phyloP scores from a whole-genome alignment of 2,113 vertebrate genomes.

The Ictalurus punctatus region DNA sequence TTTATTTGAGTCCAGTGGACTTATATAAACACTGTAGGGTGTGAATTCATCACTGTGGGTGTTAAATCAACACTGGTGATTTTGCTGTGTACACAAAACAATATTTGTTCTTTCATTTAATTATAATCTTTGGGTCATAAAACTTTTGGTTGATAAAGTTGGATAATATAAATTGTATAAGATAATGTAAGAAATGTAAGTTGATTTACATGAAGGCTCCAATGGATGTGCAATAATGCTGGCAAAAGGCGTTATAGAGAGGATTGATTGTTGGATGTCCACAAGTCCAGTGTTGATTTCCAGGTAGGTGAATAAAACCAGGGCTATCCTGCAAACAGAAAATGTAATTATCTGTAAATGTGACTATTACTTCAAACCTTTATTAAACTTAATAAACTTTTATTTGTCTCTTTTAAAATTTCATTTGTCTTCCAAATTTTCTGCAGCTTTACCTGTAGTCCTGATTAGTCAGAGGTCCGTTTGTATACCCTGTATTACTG shows the following conservation, averaged over 20 bases:
- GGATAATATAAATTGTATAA: background rate
- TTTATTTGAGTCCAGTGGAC: no score
- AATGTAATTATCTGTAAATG: background rate
- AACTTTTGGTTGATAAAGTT: background rate
- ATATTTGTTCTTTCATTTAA: background rate
- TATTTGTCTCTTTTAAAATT: background rate
- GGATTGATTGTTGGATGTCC: slow-evolving; percentile 4
- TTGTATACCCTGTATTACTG: slow-evolving; percentile 36
- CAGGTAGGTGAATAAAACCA: slow-evolving; percentile 22
- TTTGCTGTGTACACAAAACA: background rate
- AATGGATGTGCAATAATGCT: background rate
- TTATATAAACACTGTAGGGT: no score
- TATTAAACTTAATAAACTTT: background rate
- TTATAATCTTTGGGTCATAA: background rate
- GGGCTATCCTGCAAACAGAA: slow-evolving; percentile 14
- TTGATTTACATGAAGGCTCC: background rate
- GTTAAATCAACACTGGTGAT: no score
- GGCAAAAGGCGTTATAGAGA: slow-evolving; percentile 6
- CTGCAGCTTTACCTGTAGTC: slow-evolving; percentile 62
- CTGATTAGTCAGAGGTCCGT: slow-evolving; percentile 54
- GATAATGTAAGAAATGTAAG: background rate
- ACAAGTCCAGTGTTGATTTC: background rate
- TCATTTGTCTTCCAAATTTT: background rate
- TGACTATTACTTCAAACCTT: background rate
- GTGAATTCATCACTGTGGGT: no score